Evolutionary conservation across 2,888 invertebrate species (phyloP).

Genomic region (Lithophane semibrunnea): DNA sequence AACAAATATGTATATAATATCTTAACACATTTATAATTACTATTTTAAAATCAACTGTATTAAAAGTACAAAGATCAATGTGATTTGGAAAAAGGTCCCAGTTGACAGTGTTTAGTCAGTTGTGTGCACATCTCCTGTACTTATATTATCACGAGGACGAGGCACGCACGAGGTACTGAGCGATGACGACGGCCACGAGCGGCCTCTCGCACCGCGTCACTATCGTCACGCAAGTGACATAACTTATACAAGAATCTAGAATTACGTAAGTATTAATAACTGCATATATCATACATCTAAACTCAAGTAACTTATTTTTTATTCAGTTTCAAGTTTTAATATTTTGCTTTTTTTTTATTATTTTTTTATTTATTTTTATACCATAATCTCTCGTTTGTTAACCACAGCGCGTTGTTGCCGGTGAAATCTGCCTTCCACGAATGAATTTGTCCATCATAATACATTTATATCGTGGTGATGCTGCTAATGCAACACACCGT

Average conservation of each 20-base stretch:
- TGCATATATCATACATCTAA: conserved; percentile 90
- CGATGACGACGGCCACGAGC: conserved; percentile 65
- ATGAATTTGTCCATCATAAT: conserved; percentile 86
- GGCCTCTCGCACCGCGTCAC: conserved; percentile 73
- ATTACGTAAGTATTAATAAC: conserved; percentile 90
- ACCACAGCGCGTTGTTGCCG: conserved; percentile 92
- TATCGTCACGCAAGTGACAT: conserved; percentile 74
- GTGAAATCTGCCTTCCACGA: conserved; percentile 93
- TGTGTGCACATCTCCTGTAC: conserved; percentile 85
- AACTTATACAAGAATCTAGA: conserved; percentile 88
- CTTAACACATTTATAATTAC: conserved; percentile 78
- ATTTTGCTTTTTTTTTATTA: conserved; percentile 91
- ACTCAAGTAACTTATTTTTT: conserved; percentile 90
- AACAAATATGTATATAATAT: conserved; percentile 77
- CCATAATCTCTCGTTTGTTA: conserved; percentile 91
- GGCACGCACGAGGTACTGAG: conserved; percentile 78
- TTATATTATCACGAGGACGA: conserved; percentile 86
- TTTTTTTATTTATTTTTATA: conserved; percentile 86
- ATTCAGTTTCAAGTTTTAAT: conserved; percentile 89
- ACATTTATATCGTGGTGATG: conserved; percentile 68
- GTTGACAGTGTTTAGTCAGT: conserved; percentile 73
- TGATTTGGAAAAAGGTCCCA: conserved; percentile 81
- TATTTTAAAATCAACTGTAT: conserved; percentile 76
- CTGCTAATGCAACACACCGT: conserved; percentile 67
- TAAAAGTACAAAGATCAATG: conserved; percentile 81